Evolutionary conservation across 1,140 invertebrate species (phyloP), one percentile per base, ranked within the genome.

Genomic region (Brachionus paranguensis): DNA sequence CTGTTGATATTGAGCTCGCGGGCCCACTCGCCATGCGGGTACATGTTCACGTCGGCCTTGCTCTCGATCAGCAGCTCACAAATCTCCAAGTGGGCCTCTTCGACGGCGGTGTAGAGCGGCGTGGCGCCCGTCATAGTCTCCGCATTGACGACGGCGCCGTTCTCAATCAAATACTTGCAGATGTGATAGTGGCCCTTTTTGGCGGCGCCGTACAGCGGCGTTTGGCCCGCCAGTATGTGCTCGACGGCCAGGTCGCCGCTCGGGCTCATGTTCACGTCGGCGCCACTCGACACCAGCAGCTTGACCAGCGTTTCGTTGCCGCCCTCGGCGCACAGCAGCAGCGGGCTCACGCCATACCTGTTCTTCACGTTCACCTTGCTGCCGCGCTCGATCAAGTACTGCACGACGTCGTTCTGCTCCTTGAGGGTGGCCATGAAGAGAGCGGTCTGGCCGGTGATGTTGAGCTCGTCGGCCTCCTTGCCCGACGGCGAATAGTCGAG

Each of bases 81-180:
- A 17, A 96, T 93, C 53, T 92, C 90, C 33, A 92, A 89, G 89
- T 96, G 93, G 0, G 95, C 95, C 87, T 95, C 94, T 87, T 94
- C 94, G 4, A 93, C 92, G 41, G 95, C 95, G 87, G 95, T 92
- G 89, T 96, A 94, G 45, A 97, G 88, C 55, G 95, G 94, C 27
- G 96, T 96, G 86, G 74, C 55, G 11, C 84, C 84, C 7, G 84
- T 65, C 83, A 84, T 78, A 12, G 84, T 84, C n/a, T 45, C 37
- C 0, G 55, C 55, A 43, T 84, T 78, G 12, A 78, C 72, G 11
- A 33, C 0, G 20, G 84, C 84, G 14, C 84, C 84, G 29, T 84
- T 78, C n/a, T 84, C 72, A 33, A 84, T 78, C 7, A 84, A 68
- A 33, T 84, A 78, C 47, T 84, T 60, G 47, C 72, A 78, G 14